Percentiles rank a stretch among this genome's conserved stretches.
Conservation (phyloP, 2,113 vertebrate genomes). For the Ranitomeya variabilis region DNA sequence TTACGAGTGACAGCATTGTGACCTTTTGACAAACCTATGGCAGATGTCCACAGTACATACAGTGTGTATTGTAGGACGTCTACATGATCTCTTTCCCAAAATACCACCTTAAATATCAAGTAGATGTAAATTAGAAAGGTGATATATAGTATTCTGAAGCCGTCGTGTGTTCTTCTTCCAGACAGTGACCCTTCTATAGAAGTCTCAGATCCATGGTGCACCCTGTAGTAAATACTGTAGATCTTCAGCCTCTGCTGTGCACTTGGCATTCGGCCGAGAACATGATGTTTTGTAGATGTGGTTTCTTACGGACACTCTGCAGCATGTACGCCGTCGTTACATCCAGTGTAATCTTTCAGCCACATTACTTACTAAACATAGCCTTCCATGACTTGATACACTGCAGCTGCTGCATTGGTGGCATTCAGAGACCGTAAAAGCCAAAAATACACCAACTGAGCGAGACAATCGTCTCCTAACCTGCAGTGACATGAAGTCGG, state of each 20-base stretch:
- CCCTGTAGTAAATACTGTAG: background rate
- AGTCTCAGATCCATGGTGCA: background rate
- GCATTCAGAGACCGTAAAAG: slow-evolving; percentile 6
- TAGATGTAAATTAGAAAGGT: background rate
- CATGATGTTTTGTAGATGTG: background rate
- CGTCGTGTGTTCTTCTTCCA: background rate
- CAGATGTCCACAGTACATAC: too few relatives aligned
- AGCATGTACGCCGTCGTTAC: background rate
- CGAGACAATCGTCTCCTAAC: background rate
- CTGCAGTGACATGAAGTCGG: background rate
- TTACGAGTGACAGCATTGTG: too few relatives aligned
- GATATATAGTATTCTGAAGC: background rate
- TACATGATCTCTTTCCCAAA: too few relatives aligned
- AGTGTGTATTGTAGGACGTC: too few relatives aligned
- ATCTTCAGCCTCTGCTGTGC: background rate
- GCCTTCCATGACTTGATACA: slow-evolving; percentile 22
- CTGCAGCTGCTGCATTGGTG: slow-evolving; percentile 34
- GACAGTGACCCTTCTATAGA: background rate
- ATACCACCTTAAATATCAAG: too few relatives aligned
- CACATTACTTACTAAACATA: slow-evolving; percentile 38
- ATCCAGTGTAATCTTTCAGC: slow-evolving; percentile 12
- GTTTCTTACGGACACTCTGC: background rate
- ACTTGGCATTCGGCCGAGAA: background rate
- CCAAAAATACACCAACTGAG: background rate
- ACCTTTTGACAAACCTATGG: too few relatives aligned